Evolutionary conservation across 2,888 invertebrate species (phyloP).

Genomic region (Scaptodrosophila latifasciaeformis): DNA sequence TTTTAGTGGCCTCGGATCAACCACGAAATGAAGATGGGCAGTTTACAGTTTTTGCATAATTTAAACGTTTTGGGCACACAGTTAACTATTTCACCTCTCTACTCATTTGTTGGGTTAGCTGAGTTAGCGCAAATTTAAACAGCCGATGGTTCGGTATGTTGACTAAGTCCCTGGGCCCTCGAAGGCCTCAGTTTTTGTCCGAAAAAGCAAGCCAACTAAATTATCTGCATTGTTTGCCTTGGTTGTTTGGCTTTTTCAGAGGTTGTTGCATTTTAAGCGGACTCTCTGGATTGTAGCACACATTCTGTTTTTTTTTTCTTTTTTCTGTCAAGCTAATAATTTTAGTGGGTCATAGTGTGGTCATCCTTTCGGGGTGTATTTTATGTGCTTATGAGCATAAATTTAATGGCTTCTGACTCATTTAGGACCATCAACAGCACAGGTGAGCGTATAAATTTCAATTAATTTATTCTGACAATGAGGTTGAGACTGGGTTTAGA

Average conservation of each 20-base stretch:
- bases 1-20: not conserved
- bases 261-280: constrained; percentile 36
- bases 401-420: no score
- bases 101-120: not conserved
- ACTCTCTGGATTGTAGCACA: no score
- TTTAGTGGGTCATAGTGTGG: no score
- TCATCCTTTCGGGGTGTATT: no score
- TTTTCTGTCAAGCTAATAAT: no score
- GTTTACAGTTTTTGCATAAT: constrained; percentile 49
- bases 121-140: not conserved
- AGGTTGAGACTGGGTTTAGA: no score
- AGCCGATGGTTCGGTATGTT: not conserved
- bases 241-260: constrained; percentile 31
- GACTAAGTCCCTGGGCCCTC: not conserved
- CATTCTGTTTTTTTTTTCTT: no score
- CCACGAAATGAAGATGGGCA: not conserved
- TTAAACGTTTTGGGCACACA: constrained; percentile 49
- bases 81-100: constrained; percentile 40
- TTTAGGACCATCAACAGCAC: no score
- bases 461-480: no score
- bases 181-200: constrained; percentile 8
- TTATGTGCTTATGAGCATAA: no score
- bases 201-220: constrained; percentile 56
- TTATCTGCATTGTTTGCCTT: constrained; percentile 63
- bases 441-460: no score